Percentiles rank a stretch among this genome's conserved stretches.
Conservation (phyloP, 2,113 vertebrate species). For the Sterrhoptilus dennistouni region DNA sequence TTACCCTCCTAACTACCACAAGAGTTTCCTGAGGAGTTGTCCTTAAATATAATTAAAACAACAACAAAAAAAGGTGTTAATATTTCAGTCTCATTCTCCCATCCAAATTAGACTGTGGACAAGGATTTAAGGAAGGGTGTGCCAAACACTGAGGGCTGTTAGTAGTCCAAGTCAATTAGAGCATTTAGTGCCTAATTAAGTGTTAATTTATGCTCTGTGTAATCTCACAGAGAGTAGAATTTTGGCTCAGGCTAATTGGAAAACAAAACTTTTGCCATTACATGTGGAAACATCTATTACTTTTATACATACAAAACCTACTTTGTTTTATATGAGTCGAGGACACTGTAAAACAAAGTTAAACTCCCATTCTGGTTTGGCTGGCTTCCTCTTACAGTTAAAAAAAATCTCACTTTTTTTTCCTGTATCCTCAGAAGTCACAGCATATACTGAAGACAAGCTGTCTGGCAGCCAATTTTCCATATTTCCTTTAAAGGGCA, state of each 20-base stretch:
- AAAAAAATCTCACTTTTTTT: neutral
- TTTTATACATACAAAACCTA: neutral
- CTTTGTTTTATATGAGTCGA: neutral
- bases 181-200: neutral
- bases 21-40: neutral
- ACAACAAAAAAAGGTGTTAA: neutral
- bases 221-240: neutral
- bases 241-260: neutral
- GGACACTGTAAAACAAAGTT: neutral
- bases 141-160: neutral
- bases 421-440: neutral
- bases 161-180: neutral
- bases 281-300: neutral
- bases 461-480: neutral
- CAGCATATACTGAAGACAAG: neutral
- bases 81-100: neutral
- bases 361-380: neutral
- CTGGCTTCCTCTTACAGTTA: neutral
- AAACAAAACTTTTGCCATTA: constrained; percentile 8
- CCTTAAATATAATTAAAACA: neutral
- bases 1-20: neutral
- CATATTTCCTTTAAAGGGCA: neutral
- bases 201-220: neutral
- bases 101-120: neutral
- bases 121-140: neutral